Evolutionary conservation across 2,797 vertebrate genomes (phyloP).

Genomic region (Xiphorhynchus erythropygius): DNA sequence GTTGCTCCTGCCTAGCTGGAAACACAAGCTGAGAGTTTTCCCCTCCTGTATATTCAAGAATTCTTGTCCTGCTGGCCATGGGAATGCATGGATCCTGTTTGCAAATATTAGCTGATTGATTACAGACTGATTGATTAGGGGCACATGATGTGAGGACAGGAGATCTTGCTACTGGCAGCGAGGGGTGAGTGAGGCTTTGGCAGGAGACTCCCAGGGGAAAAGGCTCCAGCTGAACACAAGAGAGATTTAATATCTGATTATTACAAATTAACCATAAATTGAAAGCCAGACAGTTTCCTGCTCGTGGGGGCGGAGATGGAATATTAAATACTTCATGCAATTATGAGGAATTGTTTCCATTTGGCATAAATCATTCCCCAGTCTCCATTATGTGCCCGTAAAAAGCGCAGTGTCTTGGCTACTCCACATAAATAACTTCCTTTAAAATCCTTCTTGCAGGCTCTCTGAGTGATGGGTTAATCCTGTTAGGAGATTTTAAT

Average conservation of each 20-base stretch:
- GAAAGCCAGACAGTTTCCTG: constrained; percentile 44
- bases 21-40: background rate
- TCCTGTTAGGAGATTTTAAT: constrained; percentile 49
- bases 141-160: background rate
- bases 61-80: background rate
- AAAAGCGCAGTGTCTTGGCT: background rate
- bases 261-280: constrained; percentile 48
- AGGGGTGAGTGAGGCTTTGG: background rate
- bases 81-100: rapidly evolving
- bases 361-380: constrained; percentile 36
- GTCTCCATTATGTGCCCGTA: background rate
- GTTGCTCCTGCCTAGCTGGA: background rate
- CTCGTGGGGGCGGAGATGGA: background rate
- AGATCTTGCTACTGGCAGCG: background rate
- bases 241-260: constrained; percentile 22
- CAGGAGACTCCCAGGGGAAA: background rate
- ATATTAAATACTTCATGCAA: constrained; percentile 29
- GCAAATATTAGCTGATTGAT: background rate
- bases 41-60: background rate
- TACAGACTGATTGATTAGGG: background rate
- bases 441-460: background rate
- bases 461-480: constrained; percentile 27
- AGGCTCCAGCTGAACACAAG: background rate
- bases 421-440: constrained; percentile 32
- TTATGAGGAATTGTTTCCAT: constrained; percentile 56